A percentile compares a stretch with the other conserved stretches of the same genome.
phyloP scores from a whole-genome alignment of 2,113 vertebrate genomes.

The Marmota flaviventris region DNA sequence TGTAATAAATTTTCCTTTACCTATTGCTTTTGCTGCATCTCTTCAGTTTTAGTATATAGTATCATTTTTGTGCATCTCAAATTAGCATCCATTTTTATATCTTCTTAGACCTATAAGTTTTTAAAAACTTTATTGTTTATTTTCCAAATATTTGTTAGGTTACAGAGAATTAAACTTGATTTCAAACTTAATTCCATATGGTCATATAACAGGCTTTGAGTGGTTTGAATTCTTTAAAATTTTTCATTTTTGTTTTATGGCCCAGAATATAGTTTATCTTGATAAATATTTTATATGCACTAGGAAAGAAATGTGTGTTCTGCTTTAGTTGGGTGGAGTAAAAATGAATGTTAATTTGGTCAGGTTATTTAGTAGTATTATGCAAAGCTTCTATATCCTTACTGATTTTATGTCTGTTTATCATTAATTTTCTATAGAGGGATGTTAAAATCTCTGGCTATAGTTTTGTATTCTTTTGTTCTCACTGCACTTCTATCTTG shows the following conservation, averaged over 20 bases:
- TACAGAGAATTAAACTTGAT: background rate
- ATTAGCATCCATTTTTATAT: background rate
- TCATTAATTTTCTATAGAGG: background rate
- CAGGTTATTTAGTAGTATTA: background rate
- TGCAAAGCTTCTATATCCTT: background rate
- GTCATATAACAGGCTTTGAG: background rate
- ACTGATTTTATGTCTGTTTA: background rate
- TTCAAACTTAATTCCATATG: background rate
- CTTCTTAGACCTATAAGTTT: background rate
- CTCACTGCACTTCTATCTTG: background rate
- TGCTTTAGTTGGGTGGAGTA: background rate
- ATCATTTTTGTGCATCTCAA: background rate
- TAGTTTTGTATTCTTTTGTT: background rate
- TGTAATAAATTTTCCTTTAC: background rate
- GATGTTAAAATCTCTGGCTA: background rate
- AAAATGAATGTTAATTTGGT: background rate
- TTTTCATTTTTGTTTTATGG: background rate
- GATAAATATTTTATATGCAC: no score
- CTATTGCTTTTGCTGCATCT: background rate
- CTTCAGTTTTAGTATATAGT: background rate
- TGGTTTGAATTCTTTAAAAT: background rate
- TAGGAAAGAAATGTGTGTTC: background rate
- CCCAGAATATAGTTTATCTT: background rate
- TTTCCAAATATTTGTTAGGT: background rate
- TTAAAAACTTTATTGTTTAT: background rate